Percentiles rank a stretch among this genome's conserved stretches.
Evolutionary conservation across 2,113 vertebrate species (phyloP).

Genomic region (Athene cunicularia): DNA sequence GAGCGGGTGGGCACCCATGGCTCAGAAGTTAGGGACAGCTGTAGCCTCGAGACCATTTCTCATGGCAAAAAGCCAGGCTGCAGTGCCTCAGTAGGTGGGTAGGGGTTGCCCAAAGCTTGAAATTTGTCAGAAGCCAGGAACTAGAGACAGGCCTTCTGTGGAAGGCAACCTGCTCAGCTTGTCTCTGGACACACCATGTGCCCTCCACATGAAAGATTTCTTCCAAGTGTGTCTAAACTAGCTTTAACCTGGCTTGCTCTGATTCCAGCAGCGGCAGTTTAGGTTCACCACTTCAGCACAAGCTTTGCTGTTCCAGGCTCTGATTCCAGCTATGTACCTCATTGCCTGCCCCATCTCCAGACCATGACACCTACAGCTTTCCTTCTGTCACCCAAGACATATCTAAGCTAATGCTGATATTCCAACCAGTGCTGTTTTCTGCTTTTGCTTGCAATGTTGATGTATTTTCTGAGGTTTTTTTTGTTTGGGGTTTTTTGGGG

Average conservation of each 20-base stretch:
- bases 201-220: neutral
- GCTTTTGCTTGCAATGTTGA: neutral
- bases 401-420: neutral
- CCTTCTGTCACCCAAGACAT: neutral
- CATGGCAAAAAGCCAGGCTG: neutral
- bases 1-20: neutral
- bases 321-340: neutral
- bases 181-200: neutral
- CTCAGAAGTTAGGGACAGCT: neutral
- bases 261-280: neutral
- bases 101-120: neutral
- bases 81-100: neutral
- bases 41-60: neutral
- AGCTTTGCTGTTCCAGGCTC: neutral
- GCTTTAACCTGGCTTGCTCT: neutral
- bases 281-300: neutral
- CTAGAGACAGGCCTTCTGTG: neutral
- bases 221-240: neutral
- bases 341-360: neutral
- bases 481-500: too few species aligned
- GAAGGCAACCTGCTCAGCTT: neutral
- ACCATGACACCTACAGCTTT: accelerated
- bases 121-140: neutral
- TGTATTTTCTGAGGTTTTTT: neutral
- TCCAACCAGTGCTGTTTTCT: neutral